phyloP scores from a whole-genome alignment of 2,888 invertebrate genomes.

The Trisateles emortualis region DNA sequence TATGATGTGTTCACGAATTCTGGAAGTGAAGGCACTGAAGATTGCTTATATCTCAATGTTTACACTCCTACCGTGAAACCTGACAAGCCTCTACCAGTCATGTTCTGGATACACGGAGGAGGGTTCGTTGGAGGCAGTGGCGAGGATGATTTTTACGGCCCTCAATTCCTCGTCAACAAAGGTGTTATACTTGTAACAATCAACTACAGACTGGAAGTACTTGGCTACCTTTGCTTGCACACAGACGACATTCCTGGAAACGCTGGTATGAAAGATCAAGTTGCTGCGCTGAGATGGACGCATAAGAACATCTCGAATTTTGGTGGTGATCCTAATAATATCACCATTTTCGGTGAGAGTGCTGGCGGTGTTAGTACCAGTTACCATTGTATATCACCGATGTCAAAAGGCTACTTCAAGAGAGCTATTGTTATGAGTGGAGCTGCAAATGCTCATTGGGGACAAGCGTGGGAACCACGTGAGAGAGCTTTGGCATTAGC shows the following conservation, averaged over 20 bases:
- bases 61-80: conserved; percentile 60
- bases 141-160: conserved; percentile 57
- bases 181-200: conserved; percentile 64
- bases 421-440: conserved; percentile 89
- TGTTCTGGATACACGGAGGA: conserved; percentile 71
- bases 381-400: conserved; percentile 54
- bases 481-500: conserved; percentile 47
- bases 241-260: conserved; percentile 66
- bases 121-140: conserved; percentile 60
- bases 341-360: conserved; percentile 62
- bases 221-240: conserved; percentile 66
- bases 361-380: conserved; percentile 50
- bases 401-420: conserved; percentile 56
- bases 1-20: conserved; percentile 26
- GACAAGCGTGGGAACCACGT: conserved; percentile 10
- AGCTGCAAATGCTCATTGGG: conserved; percentile 69
- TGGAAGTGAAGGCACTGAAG: conserved; percentile 55
- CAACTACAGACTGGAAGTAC: conserved; percentile 65
- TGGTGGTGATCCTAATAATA: conserved; percentile 58
- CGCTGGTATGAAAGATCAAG: conserved; percentile 69
- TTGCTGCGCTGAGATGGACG: conserved; percentile 62
- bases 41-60: conserved; percentile 70
- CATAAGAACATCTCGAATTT: conserved; percentile 57
- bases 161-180: conserved; percentile 62
- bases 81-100: conserved; percentile 53